Evolutionary conservation across 2,113 vertebrate species (phyloP).

Genomic region (Tursiops truncatus): DNA sequence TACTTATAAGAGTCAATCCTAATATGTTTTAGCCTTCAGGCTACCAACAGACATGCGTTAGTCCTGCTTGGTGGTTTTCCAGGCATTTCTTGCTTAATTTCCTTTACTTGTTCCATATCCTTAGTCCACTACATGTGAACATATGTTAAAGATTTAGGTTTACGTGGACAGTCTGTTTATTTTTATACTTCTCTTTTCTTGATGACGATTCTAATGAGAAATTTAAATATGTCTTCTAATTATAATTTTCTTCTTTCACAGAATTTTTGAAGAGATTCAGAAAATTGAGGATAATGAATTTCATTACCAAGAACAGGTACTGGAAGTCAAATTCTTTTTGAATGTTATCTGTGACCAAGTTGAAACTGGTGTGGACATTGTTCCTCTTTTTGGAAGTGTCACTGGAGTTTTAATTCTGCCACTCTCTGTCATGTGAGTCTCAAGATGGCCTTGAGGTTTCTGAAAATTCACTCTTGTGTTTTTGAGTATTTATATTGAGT

Average conservation of each 20-base stretch:
- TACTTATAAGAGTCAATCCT: background rate
- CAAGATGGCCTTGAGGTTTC: slow-evolving; percentile 15
- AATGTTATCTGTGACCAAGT: slow-evolving; percentile 43
- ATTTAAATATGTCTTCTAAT: slow-evolving; percentile 45
- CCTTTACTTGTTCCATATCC: background rate
- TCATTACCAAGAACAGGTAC: slow-evolving; percentile 97
- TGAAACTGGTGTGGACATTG: slow-evolving; percentile 46
- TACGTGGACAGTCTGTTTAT: background rate
- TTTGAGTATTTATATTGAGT: slow-evolving; percentile 42
- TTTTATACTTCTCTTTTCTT: slow-evolving; percentile 43
- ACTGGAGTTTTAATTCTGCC: slow-evolving; percentile 52
- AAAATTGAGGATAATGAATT: slow-evolving; percentile 98
- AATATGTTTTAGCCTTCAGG: background rate
- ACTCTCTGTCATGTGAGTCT: slow-evolving; percentile 12
- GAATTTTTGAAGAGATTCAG: slow-evolving; percentile 98
- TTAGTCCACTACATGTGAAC: background rate
- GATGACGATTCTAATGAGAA: background rate
- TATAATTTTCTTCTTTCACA: slow-evolving; percentile 74
- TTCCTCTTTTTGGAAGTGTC: slow-evolving; percentile 49
- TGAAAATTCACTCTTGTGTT: slow-evolving; percentile 43
- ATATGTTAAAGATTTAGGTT: background rate
- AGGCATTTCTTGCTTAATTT: slow-evolving; percentile 11
- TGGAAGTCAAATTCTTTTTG: slow-evolving; percentile 58
- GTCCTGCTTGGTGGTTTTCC: background rate
- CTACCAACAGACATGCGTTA: background rate